Conservation (phyloP, 2,888 invertebrate species). For the Caenorhabditis sp. region DNA sequence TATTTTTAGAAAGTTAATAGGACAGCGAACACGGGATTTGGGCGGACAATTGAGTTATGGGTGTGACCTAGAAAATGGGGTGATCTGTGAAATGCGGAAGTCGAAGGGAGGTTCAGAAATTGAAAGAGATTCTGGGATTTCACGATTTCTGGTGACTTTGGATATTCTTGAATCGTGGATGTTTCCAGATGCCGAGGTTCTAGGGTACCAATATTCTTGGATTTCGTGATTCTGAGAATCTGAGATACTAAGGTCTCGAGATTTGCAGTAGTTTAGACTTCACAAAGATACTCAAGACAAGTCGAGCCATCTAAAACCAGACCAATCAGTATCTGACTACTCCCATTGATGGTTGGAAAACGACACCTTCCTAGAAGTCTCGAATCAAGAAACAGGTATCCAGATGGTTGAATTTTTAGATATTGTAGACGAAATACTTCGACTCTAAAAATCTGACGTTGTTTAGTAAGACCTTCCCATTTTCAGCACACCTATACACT, state of each 20-base stretch:
- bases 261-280: not conserved
- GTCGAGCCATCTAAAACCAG: no score
- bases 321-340: no score
- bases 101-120: not conserved
- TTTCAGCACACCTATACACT: no score
- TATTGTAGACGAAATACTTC: no score
- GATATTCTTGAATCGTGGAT: not conserved
- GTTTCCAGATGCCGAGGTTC: not conserved
- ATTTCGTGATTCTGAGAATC: not conserved
- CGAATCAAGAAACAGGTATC: no score
- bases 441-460: no score
- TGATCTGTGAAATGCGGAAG: not conserved
- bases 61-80: no score
- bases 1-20: conserved; percentile 3
- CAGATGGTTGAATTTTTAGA: no score
- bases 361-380: no score
- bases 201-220: not conserved
- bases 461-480: not conserved
- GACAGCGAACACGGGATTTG: not conserved
- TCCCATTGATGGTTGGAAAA: no score
- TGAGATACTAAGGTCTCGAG: not conserved
- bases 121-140: not conserved
- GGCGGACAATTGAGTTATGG: not conserved
- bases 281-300: not conserved
- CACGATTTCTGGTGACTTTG: no score